Percentiles rank a stretch among this genome's conserved stretches.
phyloP scores from a whole-genome alignment of 1,140 invertebrate genomes.

The Cydia splendana region DNA sequence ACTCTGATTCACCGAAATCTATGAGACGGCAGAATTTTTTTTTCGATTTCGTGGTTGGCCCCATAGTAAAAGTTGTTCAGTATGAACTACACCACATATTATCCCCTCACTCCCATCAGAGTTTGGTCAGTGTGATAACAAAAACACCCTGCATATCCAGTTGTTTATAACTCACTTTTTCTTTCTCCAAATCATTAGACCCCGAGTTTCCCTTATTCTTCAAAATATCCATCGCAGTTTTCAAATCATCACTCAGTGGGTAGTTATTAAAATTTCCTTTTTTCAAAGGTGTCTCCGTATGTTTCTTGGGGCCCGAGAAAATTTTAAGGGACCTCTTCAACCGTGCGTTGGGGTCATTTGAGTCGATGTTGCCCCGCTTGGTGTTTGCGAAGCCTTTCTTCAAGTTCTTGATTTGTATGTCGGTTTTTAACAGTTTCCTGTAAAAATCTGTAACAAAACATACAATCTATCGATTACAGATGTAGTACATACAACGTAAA shows the following conservation, averaged over 20 bases:
- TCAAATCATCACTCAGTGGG: neutral
- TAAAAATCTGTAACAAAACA: slow-evolving; percentile 58
- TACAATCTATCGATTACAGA: too few relatives aligned
- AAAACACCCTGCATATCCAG: too few relatives aligned
- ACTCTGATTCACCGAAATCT: too few relatives aligned
- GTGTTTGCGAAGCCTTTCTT: slow-evolving; percentile 44
- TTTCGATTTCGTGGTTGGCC: too few relatives aligned
- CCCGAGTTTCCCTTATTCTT: neutral
- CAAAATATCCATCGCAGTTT: neutral
- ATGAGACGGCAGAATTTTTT: too few relatives aligned
- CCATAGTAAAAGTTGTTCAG: too few relatives aligned
- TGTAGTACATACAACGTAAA: too few relatives aligned
- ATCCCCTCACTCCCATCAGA: too few relatives aligned
- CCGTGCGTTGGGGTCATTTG: slow-evolving; percentile 37
- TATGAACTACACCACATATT: too few relatives aligned
- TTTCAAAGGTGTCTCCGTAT: neutral
- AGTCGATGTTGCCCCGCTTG: slow-evolving; percentile 33
- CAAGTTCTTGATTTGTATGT: slow-evolving; percentile 58
- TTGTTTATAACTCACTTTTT: too few relatives aligned
- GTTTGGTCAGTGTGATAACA: too few relatives aligned
- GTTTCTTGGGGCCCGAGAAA: neutral
- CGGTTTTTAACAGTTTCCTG: slow-evolving; percentile 60
- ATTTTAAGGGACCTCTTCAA: slow-evolving; percentile 50
- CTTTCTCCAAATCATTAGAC: too few relatives aligned
- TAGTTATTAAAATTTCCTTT: neutral